Evolutionary conservation across 23 tunicate species (phyloP).

Genomic region (Corella eumyota): DNA sequence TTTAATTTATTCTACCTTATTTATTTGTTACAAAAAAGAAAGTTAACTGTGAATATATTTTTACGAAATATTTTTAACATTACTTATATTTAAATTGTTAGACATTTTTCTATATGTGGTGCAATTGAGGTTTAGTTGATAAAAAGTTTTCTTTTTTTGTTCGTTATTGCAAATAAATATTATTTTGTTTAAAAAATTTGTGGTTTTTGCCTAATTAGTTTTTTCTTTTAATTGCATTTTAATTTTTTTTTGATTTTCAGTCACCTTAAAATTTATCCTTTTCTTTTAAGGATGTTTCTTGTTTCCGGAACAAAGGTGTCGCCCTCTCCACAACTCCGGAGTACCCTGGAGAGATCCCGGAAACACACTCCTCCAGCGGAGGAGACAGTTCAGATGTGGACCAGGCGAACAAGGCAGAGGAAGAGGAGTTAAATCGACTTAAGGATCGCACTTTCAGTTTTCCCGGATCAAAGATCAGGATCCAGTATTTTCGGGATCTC

Average conservation of each 20-base stretch:
- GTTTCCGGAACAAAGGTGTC: constrained; percentile 14
- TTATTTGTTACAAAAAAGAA: too few species aligned
- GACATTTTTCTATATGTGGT: too few species aligned
- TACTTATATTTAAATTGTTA: too few species aligned
- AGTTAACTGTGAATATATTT: too few species aligned
- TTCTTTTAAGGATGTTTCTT: constrained; percentile 18
- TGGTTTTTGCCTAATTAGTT: too few species aligned
- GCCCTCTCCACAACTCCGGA: constrained; percentile 74
- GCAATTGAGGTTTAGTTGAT: too few species aligned
- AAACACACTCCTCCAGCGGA: neutral
- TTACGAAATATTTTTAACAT: too few species aligned
- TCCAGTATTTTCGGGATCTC: constrained; percentile 12
- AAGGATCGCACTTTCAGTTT: constrained; percentile 21
- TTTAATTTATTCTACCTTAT: too few species aligned
- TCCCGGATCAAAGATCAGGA: constrained; percentile 33
- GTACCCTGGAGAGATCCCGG: constrained; percentile 24
- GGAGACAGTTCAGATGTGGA: constrained; percentile 1
- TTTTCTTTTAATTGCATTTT: too few species aligned
- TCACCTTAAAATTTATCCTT: constrained; percentile 1
- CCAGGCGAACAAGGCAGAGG: constrained; percentile 1
- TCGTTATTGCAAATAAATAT: too few species aligned
- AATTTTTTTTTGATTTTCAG: neutral
- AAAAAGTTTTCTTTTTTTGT: too few species aligned
- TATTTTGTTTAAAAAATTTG: too few species aligned
- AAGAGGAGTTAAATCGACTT: neutral